Evolutionary conservation across 2,888 invertebrate species (phyloP).

Genomic region (Latrodectus hesperus): DNA sequence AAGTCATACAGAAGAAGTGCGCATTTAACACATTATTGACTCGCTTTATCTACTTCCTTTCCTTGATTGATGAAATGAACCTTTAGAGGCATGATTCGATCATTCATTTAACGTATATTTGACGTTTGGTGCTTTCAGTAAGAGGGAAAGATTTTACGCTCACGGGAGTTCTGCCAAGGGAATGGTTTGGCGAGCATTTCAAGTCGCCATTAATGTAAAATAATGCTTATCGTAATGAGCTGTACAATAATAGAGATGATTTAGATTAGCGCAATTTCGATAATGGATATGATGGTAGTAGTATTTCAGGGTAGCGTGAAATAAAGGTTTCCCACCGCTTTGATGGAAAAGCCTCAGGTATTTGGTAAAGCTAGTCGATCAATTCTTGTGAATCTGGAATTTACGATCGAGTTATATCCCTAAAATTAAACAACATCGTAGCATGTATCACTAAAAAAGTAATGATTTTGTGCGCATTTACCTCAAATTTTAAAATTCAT

Average conservation of each 20-base stretch:
- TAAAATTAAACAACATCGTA: no score
- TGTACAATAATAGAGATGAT: slow-evolving; percentile 10
- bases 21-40: slow-evolving; percentile 6
- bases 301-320: neutral
- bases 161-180: neutral
- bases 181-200: neutral
- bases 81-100: neutral
- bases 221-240: slow-evolving; percentile 24
- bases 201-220: slow-evolving; percentile 24
- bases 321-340: no score
- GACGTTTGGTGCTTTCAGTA: slow-evolving; percentile 1
- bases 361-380: no score
- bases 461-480: no score
- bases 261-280: slow-evolving; percentile 24
- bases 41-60: slow-evolving; percentile 3
- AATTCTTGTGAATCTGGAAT: no score
- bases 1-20: neutral
- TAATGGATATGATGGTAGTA: slow-evolving; percentile 16
- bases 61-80: slow-evolving; percentile 23
- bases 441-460: no score
- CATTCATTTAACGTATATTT: slow-evolving; percentile 24
- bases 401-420: no score
- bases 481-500: no score
- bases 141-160: neutral
- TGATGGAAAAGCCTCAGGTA: no score